Evolutionary conservation across 2,797 vertebrate genomes (phyloP).

Genomic region (Artibeus lituratus): DNA sequence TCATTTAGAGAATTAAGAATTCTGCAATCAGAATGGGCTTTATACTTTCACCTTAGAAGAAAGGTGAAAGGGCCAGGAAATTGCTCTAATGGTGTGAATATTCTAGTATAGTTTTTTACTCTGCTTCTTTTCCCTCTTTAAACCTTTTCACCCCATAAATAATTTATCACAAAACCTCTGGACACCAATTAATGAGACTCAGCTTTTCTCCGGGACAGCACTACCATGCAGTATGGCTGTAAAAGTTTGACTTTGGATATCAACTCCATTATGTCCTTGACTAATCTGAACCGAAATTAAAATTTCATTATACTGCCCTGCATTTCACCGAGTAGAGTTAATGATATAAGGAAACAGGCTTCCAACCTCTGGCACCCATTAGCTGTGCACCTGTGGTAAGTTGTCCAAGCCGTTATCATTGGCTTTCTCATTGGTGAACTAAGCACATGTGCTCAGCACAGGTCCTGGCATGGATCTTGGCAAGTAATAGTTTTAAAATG

Average conservation of each 20-base stretch:
- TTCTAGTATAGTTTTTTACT: not conserved
- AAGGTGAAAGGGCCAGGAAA: not conserved
- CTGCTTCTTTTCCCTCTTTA: not conserved
- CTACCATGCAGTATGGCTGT: not conserved
- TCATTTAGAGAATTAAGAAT: conserved; percentile 49
- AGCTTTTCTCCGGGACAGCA: conserved; percentile 24
- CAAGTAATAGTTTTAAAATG: not conserved
- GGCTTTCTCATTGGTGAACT: not conserved
- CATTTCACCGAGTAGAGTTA: not conserved
- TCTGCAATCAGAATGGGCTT: not conserved
- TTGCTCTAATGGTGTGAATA: conserved; percentile 4
- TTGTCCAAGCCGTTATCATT: not conserved
- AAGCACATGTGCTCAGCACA: no score
- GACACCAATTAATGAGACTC: conserved; percentile 37
- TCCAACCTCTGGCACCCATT: not conserved
- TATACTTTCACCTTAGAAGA: conserved; percentile 39
- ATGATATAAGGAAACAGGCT: not conserved
- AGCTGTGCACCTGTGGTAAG: not conserved
- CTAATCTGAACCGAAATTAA: not conserved
- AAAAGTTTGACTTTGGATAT: conserved; percentile 27
- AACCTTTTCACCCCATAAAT: conserved; percentile 50
- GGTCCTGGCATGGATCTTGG: not conserved
- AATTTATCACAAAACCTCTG: conserved; percentile 51
- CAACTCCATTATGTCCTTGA: not conserved
- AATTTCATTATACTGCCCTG: not conserved